These are phyloP conservation scores for Drosophila kambysellisi DNA, from an alignment of 2,888 invertebrate species.

Conservation along the genomic window DNA sequence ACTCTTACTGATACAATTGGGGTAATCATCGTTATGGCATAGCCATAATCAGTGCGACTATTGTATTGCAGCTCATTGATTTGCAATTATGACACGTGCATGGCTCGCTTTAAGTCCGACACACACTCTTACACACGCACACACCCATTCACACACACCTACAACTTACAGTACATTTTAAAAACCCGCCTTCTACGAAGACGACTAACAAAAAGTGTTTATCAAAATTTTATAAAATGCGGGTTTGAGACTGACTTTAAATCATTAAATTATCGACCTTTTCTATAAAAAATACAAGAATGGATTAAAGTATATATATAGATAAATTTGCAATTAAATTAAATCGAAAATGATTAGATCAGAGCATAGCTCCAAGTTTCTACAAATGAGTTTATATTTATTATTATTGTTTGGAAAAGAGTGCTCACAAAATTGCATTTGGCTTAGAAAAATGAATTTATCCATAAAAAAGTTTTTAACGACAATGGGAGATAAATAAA, in stretches of 20 bases:
- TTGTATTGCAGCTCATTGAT: constrained; percentile 77
- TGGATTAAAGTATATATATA: background rate
- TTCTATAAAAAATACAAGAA: background rate
- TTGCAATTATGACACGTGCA: constrained; percentile 79
- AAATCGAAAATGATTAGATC: background rate
- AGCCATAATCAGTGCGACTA: constrained; percentile 73
- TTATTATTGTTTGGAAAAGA: background rate
- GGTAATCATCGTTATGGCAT: constrained; percentile 76
- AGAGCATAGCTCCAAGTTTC: background rate
- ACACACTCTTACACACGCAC: constrained; percentile 5
- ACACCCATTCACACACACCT: background rate
- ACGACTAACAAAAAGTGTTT: constrained; percentile 10
- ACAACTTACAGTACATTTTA: background rate
- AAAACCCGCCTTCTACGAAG: background rate
- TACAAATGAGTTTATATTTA: background rate
- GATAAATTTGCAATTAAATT: background rate
- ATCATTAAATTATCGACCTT: constrained; percentile 36
- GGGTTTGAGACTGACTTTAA: constrained; percentile 27
- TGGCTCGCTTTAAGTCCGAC: constrained; percentile 42
- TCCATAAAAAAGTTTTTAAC: background rate
- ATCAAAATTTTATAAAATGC: constrained; percentile 24
- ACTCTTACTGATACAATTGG: constrained; percentile 64
- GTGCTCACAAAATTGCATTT: background rate
- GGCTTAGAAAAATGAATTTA: background rate
- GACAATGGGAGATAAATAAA: background rate